Evolutionary conservation across 92 coral and sea anemone species (phyloP).

Genomic region (Micromussa lordhowensis): DNA sequence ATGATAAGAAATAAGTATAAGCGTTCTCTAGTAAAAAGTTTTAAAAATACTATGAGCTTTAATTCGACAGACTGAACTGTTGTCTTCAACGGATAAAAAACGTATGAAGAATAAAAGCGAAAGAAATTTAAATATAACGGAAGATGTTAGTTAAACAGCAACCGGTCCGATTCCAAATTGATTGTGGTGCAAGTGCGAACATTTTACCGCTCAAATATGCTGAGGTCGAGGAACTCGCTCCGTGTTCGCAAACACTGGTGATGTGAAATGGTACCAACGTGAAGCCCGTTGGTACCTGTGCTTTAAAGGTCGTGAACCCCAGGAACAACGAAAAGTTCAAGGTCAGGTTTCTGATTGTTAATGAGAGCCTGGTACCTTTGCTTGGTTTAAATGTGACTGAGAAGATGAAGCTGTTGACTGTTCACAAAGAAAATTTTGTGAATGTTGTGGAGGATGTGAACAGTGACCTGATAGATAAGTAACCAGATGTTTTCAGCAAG

Average conservation of each 20-base stretch:
- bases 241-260: background rate
- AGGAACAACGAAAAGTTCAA: constrained; percentile 50
- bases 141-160: no score
- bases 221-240: no score
- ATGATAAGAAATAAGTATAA: no score
- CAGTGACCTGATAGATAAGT: constrained; percentile 22
- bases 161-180: no score
- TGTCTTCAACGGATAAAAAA: no score
- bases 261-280: background rate
- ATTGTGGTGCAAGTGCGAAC: no score
- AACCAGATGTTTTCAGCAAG: constrained; percentile 23
- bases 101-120: no score
- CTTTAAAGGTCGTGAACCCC: constrained; percentile 5
- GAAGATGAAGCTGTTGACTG: background rate
- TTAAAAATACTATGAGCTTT: no score
- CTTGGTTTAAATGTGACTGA: constrained; percentile 38
- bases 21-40: no score
- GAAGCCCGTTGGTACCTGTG: background rate
- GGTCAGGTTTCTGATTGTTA: constrained; percentile 40
- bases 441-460: background rate
- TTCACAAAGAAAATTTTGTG: constrained; percentile 50
- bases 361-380: constrained; percentile 34
- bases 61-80: no score
- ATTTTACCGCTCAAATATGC: no score
- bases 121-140: no score